Evolutionary conservation across 2,113 vertebrate species (phyloP).

Genomic region (Lophochroa leadbeateri): DNA sequence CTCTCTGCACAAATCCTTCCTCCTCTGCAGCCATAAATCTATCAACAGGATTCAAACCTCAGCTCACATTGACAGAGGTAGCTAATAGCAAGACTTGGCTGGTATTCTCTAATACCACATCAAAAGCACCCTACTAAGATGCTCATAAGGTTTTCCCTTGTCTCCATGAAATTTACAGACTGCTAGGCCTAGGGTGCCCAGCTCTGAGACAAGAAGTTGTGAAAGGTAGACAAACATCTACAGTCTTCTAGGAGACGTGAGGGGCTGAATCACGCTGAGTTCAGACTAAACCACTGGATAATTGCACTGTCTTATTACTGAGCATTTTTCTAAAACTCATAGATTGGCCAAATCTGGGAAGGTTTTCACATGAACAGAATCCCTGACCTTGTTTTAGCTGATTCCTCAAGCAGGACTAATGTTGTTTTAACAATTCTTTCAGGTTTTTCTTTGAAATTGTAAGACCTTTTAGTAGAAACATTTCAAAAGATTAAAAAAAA

Average conservation of each 20-base stretch:
- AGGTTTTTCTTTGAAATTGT: not conserved
- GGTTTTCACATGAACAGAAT: not conserved
- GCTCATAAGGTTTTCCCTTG: not conserved
- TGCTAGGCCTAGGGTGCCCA: not conserved
- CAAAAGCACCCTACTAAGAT: not conserved
- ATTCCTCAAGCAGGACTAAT: constrained; percentile 19
- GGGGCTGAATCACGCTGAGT: not conserved
- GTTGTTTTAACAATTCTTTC: not conserved
- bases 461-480: not conserved
- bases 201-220: not conserved
- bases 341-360: not conserved
- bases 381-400: not conserved
- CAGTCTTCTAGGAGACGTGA: not conserved
- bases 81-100: not conserved
- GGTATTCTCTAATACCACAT: not conserved
- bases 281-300: not conserved
- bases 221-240: constrained; percentile 18
- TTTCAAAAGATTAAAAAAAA: not conserved
- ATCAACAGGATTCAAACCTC: not conserved
- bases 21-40: not conserved
- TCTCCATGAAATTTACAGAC: not conserved
- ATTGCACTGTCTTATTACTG: not conserved
- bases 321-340: not conserved
- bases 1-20: not conserved
- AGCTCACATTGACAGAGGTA: not conserved